Evolutionary conservation across 2,888 invertebrate species (phyloP).

Genomic region (Galeruca laticollis): DNA sequence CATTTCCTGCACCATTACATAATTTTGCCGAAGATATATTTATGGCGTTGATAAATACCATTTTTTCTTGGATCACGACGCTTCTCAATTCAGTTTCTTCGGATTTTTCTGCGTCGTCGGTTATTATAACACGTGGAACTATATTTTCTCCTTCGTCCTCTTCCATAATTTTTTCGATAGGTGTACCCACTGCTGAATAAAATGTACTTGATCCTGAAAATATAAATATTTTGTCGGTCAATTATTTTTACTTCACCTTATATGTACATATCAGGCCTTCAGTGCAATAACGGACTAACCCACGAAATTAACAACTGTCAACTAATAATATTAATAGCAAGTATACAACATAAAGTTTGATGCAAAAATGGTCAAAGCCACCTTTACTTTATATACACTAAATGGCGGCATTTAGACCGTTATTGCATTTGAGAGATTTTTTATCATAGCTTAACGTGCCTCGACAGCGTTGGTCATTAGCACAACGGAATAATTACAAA

Average conservation of each 20-base stretch:
- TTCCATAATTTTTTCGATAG: slow-evolving; percentile 11
- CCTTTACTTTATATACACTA: too few relatives aligned
- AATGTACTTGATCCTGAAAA: slow-evolving; percentile 19
- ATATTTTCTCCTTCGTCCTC: slow-evolving; percentile 7
- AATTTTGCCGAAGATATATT: slow-evolving; percentile 34
- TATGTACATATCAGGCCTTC: too few relatives aligned
- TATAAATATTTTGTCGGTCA: neutral
- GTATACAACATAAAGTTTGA: too few relatives aligned
- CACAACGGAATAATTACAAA: too few relatives aligned
- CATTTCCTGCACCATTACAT: neutral
- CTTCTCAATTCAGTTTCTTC: slow-evolving; percentile 6
- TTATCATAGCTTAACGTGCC: too few relatives aligned
- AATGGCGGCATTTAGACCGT: too few relatives aligned
- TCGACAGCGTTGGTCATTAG: too few relatives aligned
- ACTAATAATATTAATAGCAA: too few relatives aligned
- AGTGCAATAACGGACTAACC: too few relatives aligned
- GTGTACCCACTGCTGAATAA: slow-evolving; percentile 9
- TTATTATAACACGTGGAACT: neutral
- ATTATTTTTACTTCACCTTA: neutral
- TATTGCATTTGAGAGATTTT: too few relatives aligned
- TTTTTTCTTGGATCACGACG: slow-evolving; percentile 27
- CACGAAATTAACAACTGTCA: too few relatives aligned
- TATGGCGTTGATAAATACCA: slow-evolving; percentile 41
- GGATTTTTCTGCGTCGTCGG: neutral
- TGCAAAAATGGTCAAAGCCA: too few relatives aligned